A percentile compares a stretch with the other conserved stretches of the same genome.
Evolutionary conservation across 2,113 vertebrate species (phyloP).

Genomic region (Ptychochromis oligacanthus): DNA sequence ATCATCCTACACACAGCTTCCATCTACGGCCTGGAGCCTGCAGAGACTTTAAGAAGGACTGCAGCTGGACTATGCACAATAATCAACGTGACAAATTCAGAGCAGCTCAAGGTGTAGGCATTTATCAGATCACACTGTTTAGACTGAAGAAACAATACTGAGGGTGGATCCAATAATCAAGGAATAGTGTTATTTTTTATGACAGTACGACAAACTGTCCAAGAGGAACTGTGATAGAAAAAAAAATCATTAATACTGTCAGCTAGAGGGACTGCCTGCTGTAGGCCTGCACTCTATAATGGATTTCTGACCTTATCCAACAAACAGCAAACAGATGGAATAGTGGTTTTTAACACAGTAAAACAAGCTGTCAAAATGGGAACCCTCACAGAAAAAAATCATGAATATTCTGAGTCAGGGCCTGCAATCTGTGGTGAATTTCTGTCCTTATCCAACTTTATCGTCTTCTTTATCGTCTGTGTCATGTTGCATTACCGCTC

Average conservation of each 20-base stretch:
- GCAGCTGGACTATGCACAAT: slow-evolving; percentile 25
- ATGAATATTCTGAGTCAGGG: not conserved
- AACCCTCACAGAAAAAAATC: not conserved
- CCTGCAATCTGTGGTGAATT: not conserved
- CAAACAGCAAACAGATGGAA: not conserved
- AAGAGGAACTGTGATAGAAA: not conserved
- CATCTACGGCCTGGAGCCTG: not conserved
- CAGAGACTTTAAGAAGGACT: not conserved
- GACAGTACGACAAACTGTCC: not conserved
- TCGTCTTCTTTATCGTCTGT: not conserved
- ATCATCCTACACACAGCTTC: slow-evolving; percentile 10
- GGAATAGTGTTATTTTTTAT: not conserved
- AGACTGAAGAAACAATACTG: not conserved
- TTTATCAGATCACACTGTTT: slow-evolving; percentile 21
- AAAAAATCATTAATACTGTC: not conserved
- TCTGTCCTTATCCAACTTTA: slow-evolving; percentile 27
- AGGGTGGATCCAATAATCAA: not conserved
- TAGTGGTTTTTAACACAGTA: not conserved
- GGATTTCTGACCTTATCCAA: not conserved
- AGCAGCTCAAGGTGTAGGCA: slow-evolving; percentile 24
- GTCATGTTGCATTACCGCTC: not conserved
- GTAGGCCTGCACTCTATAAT: not conserved
- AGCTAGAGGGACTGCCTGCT: not conserved
- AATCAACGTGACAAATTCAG: slow-evolving; percentile 19
- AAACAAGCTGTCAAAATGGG: not conserved